A percentile compares a stretch with the other conserved stretches of the same genome.
phyloP scores from a whole-genome alignment of 1,140 invertebrate genomes.

The Cheumatopsyche charites region DNA sequence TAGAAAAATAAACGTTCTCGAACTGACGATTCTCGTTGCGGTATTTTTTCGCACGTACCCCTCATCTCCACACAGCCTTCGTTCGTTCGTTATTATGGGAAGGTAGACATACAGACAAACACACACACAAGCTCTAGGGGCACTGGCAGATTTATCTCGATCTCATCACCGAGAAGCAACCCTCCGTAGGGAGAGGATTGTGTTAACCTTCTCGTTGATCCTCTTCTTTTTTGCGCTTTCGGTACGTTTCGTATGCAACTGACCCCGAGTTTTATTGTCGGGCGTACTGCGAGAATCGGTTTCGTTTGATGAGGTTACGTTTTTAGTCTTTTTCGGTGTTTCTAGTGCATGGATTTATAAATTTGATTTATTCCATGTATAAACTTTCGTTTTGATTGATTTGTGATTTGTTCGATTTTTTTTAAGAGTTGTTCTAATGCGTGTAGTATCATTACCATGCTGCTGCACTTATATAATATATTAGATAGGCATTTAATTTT shows the following conservation, averaged over 20 bases:
- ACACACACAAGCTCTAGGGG: no score
- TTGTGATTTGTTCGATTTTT: no score
- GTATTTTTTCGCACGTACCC: constrained; percentile 1
- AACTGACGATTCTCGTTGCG: constrained; percentile 23
- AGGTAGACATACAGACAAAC: neutral
- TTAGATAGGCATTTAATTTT: no score
- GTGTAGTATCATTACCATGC: no score
- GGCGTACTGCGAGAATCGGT: neutral
- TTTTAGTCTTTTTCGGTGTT: neutral
- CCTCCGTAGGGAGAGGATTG: constrained; percentile 13
- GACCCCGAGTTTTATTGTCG: neutral
- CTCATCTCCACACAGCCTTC: neutral
- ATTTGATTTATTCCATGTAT: no score
- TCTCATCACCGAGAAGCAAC: constrained; percentile 11
- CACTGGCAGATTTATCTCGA: constrained; percentile 25
- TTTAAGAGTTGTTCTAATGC: no score
- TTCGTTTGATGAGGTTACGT: neutral
- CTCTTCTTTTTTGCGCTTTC: constrained; percentile 9
- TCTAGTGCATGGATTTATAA: no score
- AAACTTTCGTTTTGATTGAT: no score
- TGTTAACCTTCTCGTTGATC: constrained; percentile 15
- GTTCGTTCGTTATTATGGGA: neutral
- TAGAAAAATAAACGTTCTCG: constrained; percentile 5
- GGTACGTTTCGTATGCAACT: constrained; percentile 1
- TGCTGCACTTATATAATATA: no score